Evolutionary conservation across 37 sponge, comb jelly and placozoan species (phyloP), one percentile per base, ranked within the genome.

Genomic region (Lycopodina hypogea): DNA sequence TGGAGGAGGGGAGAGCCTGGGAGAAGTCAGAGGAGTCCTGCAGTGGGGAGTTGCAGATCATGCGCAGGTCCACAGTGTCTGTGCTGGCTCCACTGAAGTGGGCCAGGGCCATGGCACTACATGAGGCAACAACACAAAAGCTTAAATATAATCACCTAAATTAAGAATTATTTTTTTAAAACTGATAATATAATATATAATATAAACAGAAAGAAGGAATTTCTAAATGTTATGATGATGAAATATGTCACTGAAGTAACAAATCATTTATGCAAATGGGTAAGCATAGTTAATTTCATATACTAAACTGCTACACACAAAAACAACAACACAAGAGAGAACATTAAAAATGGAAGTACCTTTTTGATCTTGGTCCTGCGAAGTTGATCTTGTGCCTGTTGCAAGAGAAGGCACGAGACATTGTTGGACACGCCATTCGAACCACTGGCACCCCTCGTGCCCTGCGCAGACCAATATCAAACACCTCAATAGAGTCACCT

Each of bases 391-490:
- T 59, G 60, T 59, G 4, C 4, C 60, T 59, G 60, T 17, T 59
- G 60, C 60, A 4, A 45, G 48, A 45, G 48, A 12, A 45, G 48
- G 8, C 48, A 9, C 48, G 48, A 12, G 48, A 45, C 48, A 45
- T 9, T 12, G 9, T 9, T 1, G 83, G 68, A 34, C 74, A 74
- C 35, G 74, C 83, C 3, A 56, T 63, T 28, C 67, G 83, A 34
- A 82, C 75, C 8, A 67, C 75, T 42, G n/a, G 38, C 28, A 21
- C 18, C 37, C 64, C 56, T 18, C 53, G 50, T 52, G 75, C 32
- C 72, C 63, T 78, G 40, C 86, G 48, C 42, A 86, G 70, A 6
- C 86, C 76, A 68, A 86, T 86, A 50, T 86, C 86, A n/a, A 86
- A 57, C 21, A 86, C 73, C 42, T 78, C 78, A 24, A 86, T 75